A percentile compares a stretch with the other conserved stretches of the same genome.
Evolutionary conservation across 1,140 invertebrate species (phyloP).

Genomic region (Drosophila sechellia): DNA sequence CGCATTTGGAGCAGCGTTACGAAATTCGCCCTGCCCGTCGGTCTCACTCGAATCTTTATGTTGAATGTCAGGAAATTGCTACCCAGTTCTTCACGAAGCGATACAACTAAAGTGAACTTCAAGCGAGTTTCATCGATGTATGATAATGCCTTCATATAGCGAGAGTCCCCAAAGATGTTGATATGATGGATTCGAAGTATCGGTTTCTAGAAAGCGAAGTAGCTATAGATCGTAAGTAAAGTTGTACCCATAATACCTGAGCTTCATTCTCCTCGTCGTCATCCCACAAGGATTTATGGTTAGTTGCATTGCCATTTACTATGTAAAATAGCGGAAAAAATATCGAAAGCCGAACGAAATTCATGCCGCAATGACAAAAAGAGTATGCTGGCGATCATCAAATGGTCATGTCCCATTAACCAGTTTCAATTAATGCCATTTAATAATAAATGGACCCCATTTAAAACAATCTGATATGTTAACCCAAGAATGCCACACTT

Average conservation of each 20-base stretch:
- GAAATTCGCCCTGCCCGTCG: neutral
- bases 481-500: neutral
- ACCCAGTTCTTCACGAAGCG: slow-evolving; percentile 40
- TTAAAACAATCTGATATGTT: neutral
- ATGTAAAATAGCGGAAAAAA: slow-evolving; percentile 14
- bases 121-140: slow-evolving; percentile 23
- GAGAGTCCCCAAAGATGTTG: slow-evolving; percentile 39
- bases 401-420: slow-evolving; percentile 12
- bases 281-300: slow-evolving; percentile 29
- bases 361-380: slow-evolving; percentile 34
- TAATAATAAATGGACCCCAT: slow-evolving; percentile 14
- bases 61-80: slow-evolving; percentile 70
- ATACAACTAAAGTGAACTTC: slow-evolving; percentile 41
- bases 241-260: slow-evolving; percentile 4
- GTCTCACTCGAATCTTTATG: slow-evolving; percentile 23
- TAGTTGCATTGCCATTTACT: slow-evolving; percentile 9
- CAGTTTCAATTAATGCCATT: slow-evolving; percentile 6
- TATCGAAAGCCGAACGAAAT: slow-evolving; percentile 10
- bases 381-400: neutral
- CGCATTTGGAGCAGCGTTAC: slow-evolving; percentile 40
- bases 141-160: slow-evolving; percentile 34
- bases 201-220: slow-evolving; percentile 13
- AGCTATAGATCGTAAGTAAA: neutral
- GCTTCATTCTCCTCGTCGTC: slow-evolving; percentile 10
- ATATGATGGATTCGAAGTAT: slow-evolving; percentile 31